Evolutionary conservation across 1,140 invertebrate species (phyloP).

Genomic region (Dendrolimus kikuchii): DNA sequence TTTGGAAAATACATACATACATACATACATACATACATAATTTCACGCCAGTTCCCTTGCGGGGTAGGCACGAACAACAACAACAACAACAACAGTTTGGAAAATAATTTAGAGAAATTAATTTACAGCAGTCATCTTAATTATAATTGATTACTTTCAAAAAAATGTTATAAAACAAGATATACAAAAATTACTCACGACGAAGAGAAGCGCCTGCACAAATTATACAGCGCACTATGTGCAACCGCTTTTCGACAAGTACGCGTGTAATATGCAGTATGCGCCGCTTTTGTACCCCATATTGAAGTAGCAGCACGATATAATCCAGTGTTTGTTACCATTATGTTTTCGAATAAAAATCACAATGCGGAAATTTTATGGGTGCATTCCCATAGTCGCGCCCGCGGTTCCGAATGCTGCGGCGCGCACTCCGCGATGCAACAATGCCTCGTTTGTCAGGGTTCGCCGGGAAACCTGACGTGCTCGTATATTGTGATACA

Average conservation of each 20-base stretch:
- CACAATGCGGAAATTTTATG: conserved; percentile 47
- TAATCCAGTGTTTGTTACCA: conserved; percentile 16
- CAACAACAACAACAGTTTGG: too few species aligned
- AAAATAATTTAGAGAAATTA: too few species aligned
- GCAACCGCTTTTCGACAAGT: conserved; percentile 16
- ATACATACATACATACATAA: too few species aligned
- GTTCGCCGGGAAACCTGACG: conserved; percentile 36
- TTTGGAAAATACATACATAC: too few species aligned
- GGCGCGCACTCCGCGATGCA: conserved; percentile 13
- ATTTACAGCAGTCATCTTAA: too few species aligned
- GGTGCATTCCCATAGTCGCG: conserved; percentile 39
- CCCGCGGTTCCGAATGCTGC: conserved; percentile 23
- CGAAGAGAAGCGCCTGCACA: conserved; percentile 7
- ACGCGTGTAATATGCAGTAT: conserved; percentile 6
- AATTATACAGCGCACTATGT: conserved; percentile 11
- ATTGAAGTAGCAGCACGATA: conserved; percentile 11
- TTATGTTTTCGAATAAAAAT: conserved; percentile 34
- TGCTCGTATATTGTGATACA: conserved; percentile 2
- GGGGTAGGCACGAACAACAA: too few species aligned
- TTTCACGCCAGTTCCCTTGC: too few species aligned
- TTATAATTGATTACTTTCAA: too few species aligned
- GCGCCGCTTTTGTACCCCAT: conserved; percentile 27
- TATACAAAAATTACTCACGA: conserved; percentile 10
- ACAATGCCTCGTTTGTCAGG: conserved; percentile 58
- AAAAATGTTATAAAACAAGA: background rate